Evolutionary conservation across 2,797 vertebrate species (phyloP).

Genomic region (Ctenosaura bakeri): DNA sequence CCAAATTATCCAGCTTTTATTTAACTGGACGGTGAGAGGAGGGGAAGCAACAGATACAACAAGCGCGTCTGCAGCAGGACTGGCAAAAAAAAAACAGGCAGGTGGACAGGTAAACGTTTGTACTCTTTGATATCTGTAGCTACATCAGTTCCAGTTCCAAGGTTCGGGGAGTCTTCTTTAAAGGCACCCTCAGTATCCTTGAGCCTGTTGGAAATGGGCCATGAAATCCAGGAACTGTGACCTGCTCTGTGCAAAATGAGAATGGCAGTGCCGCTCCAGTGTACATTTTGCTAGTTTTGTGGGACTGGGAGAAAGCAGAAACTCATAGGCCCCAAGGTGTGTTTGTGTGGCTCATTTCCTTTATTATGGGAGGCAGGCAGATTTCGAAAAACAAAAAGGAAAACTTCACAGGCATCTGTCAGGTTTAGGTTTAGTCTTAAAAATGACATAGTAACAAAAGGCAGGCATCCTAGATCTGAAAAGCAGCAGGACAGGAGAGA

Average conservation of each 20-base stretch:
- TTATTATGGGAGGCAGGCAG: background rate
- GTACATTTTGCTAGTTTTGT: background rate
- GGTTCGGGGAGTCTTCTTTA: background rate
- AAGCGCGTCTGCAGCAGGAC: background rate
- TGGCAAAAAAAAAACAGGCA: too few species aligned
- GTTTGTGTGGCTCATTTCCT: background rate
- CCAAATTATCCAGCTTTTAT: constrained; percentile 42
- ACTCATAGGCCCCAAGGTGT: background rate
- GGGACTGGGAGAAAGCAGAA: background rate
- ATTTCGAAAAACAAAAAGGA: background rate
- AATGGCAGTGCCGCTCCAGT: background rate
- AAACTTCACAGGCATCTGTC: background rate
- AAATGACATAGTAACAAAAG: background rate
- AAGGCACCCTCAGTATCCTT: too few species aligned
- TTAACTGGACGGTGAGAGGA: background rate
- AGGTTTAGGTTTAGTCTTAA: background rate
- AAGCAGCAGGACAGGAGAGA: background rate
- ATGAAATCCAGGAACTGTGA: background rate
- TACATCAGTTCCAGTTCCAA: background rate
- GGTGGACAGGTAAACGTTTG: background rate
- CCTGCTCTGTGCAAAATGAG: background rate
- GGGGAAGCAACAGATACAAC: background rate
- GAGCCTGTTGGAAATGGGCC: background rate
- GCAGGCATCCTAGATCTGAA: background rate
- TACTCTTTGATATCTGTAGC: constrained; percentile 13